phyloP scores from a whole-genome alignment of 2,888 invertebrate genomes.

The Lordiphosa fenestrarum region DNA sequence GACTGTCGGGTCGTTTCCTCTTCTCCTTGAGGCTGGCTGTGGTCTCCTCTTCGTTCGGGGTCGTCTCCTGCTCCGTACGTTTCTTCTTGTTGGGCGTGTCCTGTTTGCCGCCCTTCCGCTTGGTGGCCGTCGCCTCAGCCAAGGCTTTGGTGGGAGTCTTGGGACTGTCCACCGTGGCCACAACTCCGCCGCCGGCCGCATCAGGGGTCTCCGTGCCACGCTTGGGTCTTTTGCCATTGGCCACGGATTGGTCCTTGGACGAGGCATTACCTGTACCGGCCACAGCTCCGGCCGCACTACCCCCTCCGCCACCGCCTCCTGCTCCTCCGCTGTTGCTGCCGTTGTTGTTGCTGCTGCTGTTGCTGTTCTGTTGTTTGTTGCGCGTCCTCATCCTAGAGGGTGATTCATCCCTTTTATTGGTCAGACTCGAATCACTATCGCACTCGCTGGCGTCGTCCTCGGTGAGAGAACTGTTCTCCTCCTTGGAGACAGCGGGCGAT shows the following conservation, averaged over 20 bases:
- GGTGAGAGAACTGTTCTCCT: slow-evolving; percentile 89
- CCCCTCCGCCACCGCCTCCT: slow-evolving; percentile 49
- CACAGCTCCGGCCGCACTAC: slow-evolving; percentile 33
- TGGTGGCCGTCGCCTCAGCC: slow-evolving; percentile 74
- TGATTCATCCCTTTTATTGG: slow-evolving; percentile 87
- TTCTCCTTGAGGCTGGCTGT: slow-evolving; percentile 81
- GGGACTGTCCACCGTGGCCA: slow-evolving; percentile 81
- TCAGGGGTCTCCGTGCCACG: slow-evolving; percentile 84
- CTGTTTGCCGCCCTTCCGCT: slow-evolving; percentile 80
- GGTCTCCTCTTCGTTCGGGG: slow-evolving; percentile 47
- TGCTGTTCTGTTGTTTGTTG: slow-evolving; percentile 89
- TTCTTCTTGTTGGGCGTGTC: slow-evolving; percentile 83
- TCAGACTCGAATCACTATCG: slow-evolving; percentile 95
- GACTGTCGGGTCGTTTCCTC: slow-evolving; percentile 84
- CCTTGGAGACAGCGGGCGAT: slow-evolving; percentile 86
- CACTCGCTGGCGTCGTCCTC: slow-evolving; percentile 97
- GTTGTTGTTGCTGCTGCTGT: slow-evolving; percentile 51
- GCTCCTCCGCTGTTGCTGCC: slow-evolving; percentile 80
- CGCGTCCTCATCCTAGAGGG: slow-evolving; percentile 94
- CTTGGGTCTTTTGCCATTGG: slow-evolving; percentile 82
- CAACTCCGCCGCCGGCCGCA: slow-evolving; percentile 52
- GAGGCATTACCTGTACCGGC: slow-evolving; percentile 49
- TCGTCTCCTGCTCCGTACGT: slow-evolving; percentile 80
- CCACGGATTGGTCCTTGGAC: slow-evolving; percentile 70
- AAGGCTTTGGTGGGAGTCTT: slow-evolving; percentile 74